Evolutionary conservation across 2,888 invertebrate species (phyloP), one percentile per base, ranked within the genome.

Genomic region (Melangyna quadrimaculata): DNA sequence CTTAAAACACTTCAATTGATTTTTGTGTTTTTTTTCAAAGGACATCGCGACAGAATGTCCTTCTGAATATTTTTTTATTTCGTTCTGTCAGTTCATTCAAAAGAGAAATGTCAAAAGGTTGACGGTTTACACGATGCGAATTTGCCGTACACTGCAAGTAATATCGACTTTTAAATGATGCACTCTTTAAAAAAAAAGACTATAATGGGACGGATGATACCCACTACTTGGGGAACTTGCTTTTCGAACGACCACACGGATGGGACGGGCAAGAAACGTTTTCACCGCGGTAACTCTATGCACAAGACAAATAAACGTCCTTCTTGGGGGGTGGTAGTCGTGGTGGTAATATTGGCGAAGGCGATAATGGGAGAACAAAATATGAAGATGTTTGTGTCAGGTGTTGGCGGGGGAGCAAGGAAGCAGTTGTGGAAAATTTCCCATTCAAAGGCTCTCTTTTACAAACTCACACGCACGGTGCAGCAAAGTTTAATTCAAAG

Each of bases 61-160:
- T 79, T 65, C 48, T 65, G 71, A 70, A 59, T 51, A 48, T 65
- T 55, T 65, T 67, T 71, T 71, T n/a, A n/a, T 65, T 70, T 70
- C 48, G 53, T 51, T 57, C 45, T 43, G 51, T 75, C n/a, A 43
- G 22, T 75, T 71, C 72, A 78, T 83, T 84, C 53, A 80, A 80
- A 77, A 63, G 55, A 55, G 72, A 72, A 86, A 72, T 63, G 80
- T 80, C 84, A 86, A 77, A 86, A 80, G 57, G 45, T 69, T 59
- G 67, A 79, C 84, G 24, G 59, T 48, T 32, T 51, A 65, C 67
- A 63, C 65, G 53, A 63, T 65, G 80, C 71, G 79, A 84, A 71
- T 67, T 75, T 72, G 45, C 72, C 79, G 55, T 77, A 55, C 67
- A 72, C 53, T 59, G 43, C 61, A 61, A 65, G 82, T 65, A 22